Percentiles rank a stretch among this genome's conserved stretches.
These are phyloP conservation scores for Ophioninae sp. DNA, from an alignment of 2,888 invertebrate species.

Conservation along the genomic window DNA sequence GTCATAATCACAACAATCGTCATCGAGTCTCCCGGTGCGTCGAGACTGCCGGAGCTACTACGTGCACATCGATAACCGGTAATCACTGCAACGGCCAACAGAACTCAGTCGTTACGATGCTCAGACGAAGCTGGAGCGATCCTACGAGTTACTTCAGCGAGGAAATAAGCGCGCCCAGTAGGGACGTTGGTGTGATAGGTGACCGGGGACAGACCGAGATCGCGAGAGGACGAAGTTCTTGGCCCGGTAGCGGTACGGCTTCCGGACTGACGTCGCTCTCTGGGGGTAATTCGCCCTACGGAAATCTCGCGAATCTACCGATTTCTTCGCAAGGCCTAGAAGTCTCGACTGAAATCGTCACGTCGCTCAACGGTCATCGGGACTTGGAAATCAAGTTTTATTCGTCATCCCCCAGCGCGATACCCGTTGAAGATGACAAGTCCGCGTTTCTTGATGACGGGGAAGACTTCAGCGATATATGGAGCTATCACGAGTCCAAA, in stretches of 20 bases:
- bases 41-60: conserved; percentile 38
- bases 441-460: conserved; percentile 68
- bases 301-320: conserved; percentile 57
- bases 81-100: conserved; percentile 50
- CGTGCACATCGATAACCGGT: conserved; percentile 40
- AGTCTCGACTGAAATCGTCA: conserved; percentile 90
- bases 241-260: conserved; percentile 72
- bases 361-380: conserved; percentile 89
- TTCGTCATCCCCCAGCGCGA: conserved; percentile 84
- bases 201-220: conserved; percentile 75
- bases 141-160: conserved; percentile 82
- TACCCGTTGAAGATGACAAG: conserved; percentile 71
- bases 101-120: conserved; percentile 66
- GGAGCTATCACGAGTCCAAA: conserved; percentile 79
- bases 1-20: conserved; percentile 58
- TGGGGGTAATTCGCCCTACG: conserved; percentile 43
- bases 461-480: conserved; percentile 77
- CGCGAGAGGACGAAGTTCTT: conserved; percentile 70
- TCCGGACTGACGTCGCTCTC: conserved; percentile 56
- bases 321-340: conserved; percentile 82
- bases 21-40: conserved; percentile 47
- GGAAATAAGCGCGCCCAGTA: conserved; percentile 75
- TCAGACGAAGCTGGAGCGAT: conserved; percentile 86
- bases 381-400: conserved; percentile 91
- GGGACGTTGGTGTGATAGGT: conserved; percentile 80